Conservation (phyloP, 2,113 vertebrate species). For the Larimichthys polyactis region DNA sequence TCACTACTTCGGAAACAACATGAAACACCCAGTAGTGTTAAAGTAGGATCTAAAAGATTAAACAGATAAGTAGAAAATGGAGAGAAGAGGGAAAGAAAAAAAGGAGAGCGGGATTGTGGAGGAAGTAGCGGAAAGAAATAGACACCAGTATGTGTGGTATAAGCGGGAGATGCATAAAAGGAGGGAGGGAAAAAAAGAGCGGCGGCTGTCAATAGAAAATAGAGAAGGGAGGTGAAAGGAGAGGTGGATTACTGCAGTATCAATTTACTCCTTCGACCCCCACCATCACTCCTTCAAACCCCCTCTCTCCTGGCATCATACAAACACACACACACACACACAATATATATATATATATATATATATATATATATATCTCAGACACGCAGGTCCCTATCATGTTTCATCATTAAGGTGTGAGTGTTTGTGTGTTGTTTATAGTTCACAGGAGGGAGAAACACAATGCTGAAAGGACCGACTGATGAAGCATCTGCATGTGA, state of each 20-base stretch:
- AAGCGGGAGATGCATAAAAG: slow-evolving; percentile 68
- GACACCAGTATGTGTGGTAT: slow-evolving; percentile 50
- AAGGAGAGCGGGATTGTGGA: neutral
- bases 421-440: slow-evolving; percentile 20
- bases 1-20: neutral
- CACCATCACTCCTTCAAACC: slow-evolving; percentile 34
- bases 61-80: slow-evolving; percentile 3
- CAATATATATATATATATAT: too few species aligned
- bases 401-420: slow-evolving; percentile 41
- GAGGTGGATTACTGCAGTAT: slow-evolving; percentile 59
- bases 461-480: slow-evolving; percentile 10
- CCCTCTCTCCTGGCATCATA: neutral
- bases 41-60: neutral
- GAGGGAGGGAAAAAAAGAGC: slow-evolving; percentile 45
- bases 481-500: slow-evolving; percentile 38
- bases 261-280: slow-evolving; percentile 57
- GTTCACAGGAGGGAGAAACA: slow-evolving; percentile 9
- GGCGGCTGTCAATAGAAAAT: slow-evolving; percentile 47
- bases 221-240: slow-evolving; percentile 70
- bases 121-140: slow-evolving; percentile 45
- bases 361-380: neutral
- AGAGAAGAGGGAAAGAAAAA: slow-evolving; percentile 15
- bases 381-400: slow-evolving; percentile 24
- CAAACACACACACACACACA: slow-evolving; percentile 3
- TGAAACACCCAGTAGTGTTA: neutral